Conservation (phyloP, 1,140 invertebrate species). For the Portunus trituberculatus region DNA sequence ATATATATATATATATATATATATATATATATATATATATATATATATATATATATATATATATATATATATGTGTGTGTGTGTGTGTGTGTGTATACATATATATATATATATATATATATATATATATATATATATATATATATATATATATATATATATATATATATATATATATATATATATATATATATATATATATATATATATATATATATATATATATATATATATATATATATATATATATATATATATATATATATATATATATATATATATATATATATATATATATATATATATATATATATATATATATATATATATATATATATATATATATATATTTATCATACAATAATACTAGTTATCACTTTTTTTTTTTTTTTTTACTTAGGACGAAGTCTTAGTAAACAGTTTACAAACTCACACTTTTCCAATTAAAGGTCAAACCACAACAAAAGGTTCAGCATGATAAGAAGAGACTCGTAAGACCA, state of each 20-base stretch:
- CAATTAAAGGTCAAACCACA: too few species aligned
- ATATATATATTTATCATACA: background rate
- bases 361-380: too few species aligned
- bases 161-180: constrained; percentile 52
- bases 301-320: constrained; percentile 49
- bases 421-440: too few species aligned
- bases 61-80: background rate
- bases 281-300: constrained; percentile 46
- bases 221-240: constrained; percentile 52
- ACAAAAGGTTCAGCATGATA: too few species aligned
- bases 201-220: constrained; percentile 52
- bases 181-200: constrained; percentile 42
- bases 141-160: constrained; percentile 49
- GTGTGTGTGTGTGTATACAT: background rate
- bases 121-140: background rate
- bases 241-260: constrained; percentile 11
- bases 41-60: constrained; percentile 40
- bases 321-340: constrained; percentile 51
- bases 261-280: background rate
- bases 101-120: background rate
- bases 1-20: constrained; percentile 54
- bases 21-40: constrained; percentile 58
- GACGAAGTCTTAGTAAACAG: too few species aligned
- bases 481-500: too few species aligned
- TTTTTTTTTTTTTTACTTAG: too few species aligned